Evolutionary conservation across 2,113 vertebrate genomes (phyloP).

Genomic region (Chlamydotis undulata): DNA sequence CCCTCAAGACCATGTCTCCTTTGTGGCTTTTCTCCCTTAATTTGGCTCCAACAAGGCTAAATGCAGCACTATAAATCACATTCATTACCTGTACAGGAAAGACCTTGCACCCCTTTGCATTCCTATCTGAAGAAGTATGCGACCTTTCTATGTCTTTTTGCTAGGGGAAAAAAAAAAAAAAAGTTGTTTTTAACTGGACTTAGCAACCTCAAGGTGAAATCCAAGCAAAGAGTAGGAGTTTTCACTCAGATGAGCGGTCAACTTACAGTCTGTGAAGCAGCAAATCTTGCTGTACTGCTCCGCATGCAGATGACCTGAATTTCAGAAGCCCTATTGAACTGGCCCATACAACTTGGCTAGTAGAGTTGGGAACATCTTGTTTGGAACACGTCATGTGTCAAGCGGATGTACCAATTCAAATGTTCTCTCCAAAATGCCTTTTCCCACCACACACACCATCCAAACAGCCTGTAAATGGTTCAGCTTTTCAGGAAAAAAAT

Average conservation of each 20-base stretch:
- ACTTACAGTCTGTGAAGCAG: background rate
- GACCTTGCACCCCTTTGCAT: background rate
- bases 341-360: background rate
- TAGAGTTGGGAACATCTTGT: constrained; percentile 11
- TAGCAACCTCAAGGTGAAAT: constrained; percentile 1
- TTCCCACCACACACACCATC: background rate
- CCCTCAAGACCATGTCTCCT: background rate
- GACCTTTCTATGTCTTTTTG: background rate
- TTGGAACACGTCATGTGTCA: background rate
- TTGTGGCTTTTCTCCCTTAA: background rate
- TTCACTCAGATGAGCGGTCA: background rate
- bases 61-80: background rate
- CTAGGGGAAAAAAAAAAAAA: background rate
- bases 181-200: background rate
- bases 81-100: background rate
- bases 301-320: background rate
- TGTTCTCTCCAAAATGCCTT: constrained; percentile 1
- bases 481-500: constrained; percentile 31
- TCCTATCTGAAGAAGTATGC: background rate
- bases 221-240: background rate
- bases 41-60: background rate
- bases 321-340: background rate
- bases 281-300: background rate
- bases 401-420: background rate
- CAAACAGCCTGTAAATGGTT: background rate